Evolutionary conservation across 2,113 vertebrate species (phyloP).

Genomic region (Oncorhynchus keta): DNA sequence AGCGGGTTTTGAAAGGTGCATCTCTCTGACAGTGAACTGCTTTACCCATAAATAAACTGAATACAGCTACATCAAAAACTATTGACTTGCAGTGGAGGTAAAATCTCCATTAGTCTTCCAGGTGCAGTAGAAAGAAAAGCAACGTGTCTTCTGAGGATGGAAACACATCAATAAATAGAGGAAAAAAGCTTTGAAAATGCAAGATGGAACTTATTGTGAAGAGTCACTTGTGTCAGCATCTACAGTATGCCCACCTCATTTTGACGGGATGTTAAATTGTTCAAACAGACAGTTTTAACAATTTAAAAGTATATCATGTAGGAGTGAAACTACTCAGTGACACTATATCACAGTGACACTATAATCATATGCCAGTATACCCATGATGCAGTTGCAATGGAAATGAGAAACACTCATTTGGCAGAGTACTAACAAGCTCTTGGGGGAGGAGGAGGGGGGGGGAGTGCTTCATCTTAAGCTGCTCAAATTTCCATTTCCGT

Average conservation of each 20-base stretch:
- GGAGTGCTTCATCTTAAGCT: conserved; percentile 56
- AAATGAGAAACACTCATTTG: conserved; percentile 51
- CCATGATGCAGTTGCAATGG: conserved; percentile 16
- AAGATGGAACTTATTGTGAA: not conserved
- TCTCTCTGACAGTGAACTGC: conserved; percentile 43
- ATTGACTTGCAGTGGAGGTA: conserved; percentile 2
- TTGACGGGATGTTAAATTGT: not conserved
- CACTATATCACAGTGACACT: not conserved
- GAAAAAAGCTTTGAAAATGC: not conserved
- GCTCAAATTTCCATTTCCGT: conserved; percentile 65
- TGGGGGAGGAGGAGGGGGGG: conserved; percentile 12
- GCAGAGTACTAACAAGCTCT: conserved; percentile 49
- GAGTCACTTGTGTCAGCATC: not conserved
- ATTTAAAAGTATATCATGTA: not conserved
- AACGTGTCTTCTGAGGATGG: conserved; percentile 5
- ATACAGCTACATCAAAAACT: conserved; percentile 49
- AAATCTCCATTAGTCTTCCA: conserved; percentile 26
- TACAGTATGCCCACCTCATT: not conserved
- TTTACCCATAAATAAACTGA: conserved; percentile 42
- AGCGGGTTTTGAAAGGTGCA: conserved; percentile 46
- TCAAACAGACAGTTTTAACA: not conserved
- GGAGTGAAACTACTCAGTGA: too few species aligned
- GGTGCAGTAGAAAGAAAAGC: conserved; percentile 44
- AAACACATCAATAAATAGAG: not conserved
- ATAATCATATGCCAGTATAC: conserved; percentile 38